Conservation (phyloP, 2,888 invertebrate genomes). For the Agriopis marginaria region DNA sequence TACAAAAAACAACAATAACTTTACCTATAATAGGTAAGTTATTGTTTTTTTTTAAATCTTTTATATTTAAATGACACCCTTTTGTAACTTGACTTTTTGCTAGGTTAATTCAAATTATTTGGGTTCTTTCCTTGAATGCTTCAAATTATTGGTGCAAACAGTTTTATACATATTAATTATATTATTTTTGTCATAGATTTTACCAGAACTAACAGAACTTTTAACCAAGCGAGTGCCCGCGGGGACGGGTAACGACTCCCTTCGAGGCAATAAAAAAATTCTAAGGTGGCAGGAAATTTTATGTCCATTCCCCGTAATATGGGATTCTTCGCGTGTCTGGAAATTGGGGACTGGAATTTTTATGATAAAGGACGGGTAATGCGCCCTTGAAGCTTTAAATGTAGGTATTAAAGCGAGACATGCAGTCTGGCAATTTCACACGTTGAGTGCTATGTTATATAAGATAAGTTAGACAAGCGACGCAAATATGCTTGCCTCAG, state of each 20-base stretch:
- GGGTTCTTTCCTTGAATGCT: too few species aligned
- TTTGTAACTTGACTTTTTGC: too few species aligned
- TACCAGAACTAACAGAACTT: constrained; percentile 14
- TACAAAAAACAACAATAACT: too few species aligned
- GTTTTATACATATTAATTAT: neutral
- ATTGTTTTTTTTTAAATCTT: too few species aligned
- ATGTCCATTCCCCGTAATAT: constrained; percentile 33
- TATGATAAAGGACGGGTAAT: constrained; percentile 26
- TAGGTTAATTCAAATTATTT: too few species aligned
- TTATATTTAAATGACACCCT: too few species aligned
- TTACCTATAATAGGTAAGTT: neutral
- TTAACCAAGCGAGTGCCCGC: constrained; percentile 1
- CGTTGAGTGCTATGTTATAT: too few species aligned
- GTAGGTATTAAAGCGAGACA: neutral
- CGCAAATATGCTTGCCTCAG: too few species aligned
- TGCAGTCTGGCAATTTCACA: too few species aligned
- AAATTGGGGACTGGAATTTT: constrained; percentile 35
- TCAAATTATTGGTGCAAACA: neutral
- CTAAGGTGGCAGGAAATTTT: constrained; percentile 36
- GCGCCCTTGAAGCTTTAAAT: constrained; percentile 3
- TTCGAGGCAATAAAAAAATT: constrained; percentile 33
- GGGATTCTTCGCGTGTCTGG: constrained; percentile 32
- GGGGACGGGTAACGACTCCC: constrained; percentile 19
- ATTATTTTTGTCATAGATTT: neutral
- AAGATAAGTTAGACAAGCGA: too few species aligned